Evolutionary conservation across 2,888 invertebrate genomes (phyloP), one percentile per base, ranked within the genome.

Genomic region (Zygothrica quintamaculata): DNA sequence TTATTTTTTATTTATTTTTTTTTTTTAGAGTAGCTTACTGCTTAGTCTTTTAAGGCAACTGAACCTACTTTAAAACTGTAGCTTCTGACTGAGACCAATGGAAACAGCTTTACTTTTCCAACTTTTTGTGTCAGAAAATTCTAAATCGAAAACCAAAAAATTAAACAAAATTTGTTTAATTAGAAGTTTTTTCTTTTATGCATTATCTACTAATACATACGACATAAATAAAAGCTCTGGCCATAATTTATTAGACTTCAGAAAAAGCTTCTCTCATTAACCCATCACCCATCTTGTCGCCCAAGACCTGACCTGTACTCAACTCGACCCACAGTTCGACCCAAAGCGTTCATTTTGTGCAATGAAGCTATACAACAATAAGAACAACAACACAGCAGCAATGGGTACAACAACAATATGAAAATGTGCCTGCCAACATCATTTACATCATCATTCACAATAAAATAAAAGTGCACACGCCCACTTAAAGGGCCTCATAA

Each of bases 381-480:
- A 31, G 34, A 61, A 51, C 36, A 60, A 8, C 60, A 59, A 51
- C 3, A 40, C 37, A 37, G 15, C 37, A 16, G 22, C 25, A 42
- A 25, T 26, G 18, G 6, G 2, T n/a, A 25, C 25, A 42, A 25
- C 65, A 71, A 71, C 59, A 70, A 65, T 59, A 65, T 60, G 66
- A 60, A 66, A 66, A 50, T 65, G 74, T 43, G 74, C 75, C 77
- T 72, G 74, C 70, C 86, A 84, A 75, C 84, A 84, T 86, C 74
- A 86, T 86, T 81, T 86, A 84, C 81, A 85, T 84, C 84, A 84
- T 86, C 82, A 84, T 86, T 84, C 84, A 86, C 84, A 86, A 82
- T 82, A 86, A 86, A 82, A 82, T 82, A 86, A 86, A 86, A 86
- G 84, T 86, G 75, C 84, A 85, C 84, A 84, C 82, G 82, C 82